phyloP scores from a whole-genome alignment of 2,888 invertebrate species.

The Girardia tigrina region DNA sequence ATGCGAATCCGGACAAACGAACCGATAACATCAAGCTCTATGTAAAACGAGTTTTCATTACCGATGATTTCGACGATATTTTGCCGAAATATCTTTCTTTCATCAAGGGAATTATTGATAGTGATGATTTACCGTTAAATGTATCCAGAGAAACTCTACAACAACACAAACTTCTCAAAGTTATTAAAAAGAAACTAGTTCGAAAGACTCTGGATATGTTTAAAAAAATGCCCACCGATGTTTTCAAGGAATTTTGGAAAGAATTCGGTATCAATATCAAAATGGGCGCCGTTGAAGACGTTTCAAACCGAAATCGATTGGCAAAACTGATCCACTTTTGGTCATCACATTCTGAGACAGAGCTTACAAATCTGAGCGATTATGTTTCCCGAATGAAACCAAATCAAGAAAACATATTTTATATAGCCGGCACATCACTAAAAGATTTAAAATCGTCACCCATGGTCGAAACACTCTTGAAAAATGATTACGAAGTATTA shows the following conservation, averaged over 20 bases:
- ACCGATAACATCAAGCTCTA: slow-evolving; percentile 82
- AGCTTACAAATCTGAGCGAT: slow-evolving; percentile 64
- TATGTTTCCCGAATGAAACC: slow-evolving; percentile 88
- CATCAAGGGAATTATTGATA: slow-evolving; percentile 89
- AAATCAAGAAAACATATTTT: slow-evolving; percentile 71
- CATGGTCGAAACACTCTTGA: slow-evolving; percentile 74
- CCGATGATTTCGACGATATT: slow-evolving; percentile 94
- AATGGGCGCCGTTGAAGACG: slow-evolving; percentile 90
- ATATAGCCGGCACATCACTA: slow-evolving; percentile 75
- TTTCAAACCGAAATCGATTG: slow-evolving; percentile 80
- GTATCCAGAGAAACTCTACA: slow-evolving; percentile 93
- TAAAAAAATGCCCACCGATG: slow-evolving; percentile 77
- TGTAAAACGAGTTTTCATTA: slow-evolving; percentile 93
- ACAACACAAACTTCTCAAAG: slow-evolving; percentile 93
- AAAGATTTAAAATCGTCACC: slow-evolving; percentile 65
- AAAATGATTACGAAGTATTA: slow-evolving; percentile 78
- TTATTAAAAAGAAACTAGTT: slow-evolving; percentile 94
- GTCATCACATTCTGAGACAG: slow-evolving; percentile 60
- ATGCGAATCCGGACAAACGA: slow-evolving; percentile 87
- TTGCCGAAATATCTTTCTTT: slow-evolving; percentile 93
- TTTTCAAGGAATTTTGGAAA: slow-evolving; percentile 88
- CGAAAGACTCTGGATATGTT: slow-evolving; percentile 93
- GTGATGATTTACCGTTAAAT: slow-evolving; percentile 91
- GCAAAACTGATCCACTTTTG: slow-evolving; percentile 79
- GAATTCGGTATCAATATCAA: slow-evolving; percentile 95